These are phyloP conservation scores for Pachypeltis micranthus DNA, from an alignment of 1,140 invertebrate species.

Conservation along the genomic window DNA sequence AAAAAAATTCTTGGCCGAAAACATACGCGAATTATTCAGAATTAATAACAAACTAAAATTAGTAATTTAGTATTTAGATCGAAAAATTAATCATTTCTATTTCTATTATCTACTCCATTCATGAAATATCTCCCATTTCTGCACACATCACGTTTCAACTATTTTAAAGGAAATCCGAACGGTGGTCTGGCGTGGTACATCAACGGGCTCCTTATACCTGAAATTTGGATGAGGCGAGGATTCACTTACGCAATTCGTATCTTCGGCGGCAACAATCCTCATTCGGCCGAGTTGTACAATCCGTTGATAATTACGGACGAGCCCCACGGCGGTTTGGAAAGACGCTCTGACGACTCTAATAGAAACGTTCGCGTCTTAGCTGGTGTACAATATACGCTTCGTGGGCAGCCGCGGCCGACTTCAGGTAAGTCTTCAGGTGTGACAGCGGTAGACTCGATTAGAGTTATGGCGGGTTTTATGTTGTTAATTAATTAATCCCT, in stretches of 20 bases:
- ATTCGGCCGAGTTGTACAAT: conserved; percentile 77
- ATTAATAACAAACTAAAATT: no score
- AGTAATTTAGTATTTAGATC: no score
- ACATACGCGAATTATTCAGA: no score
- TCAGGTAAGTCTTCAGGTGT: no score
- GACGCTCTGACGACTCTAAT: conserved; percentile 55
- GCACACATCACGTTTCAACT: not conserved
- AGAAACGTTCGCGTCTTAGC: conserved; percentile 65
- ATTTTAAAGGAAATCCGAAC: conserved; percentile 40
- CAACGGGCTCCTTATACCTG: conserved; percentile 75
- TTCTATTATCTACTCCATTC: no score
- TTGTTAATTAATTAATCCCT: no score
- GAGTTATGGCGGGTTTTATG: no score
- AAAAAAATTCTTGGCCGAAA: no score
- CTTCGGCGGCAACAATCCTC: conserved; percentile 78
- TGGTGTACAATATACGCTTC: conserved; percentile 68
- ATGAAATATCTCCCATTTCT: not conserved
- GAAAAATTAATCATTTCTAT: no score
- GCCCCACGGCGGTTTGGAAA: conserved; percentile 66
- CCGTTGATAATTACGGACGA: conserved; percentile 85
- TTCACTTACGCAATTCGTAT: conserved; percentile 65
- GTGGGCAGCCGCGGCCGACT: conserved; percentile 62
- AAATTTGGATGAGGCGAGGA: conserved; percentile 74
- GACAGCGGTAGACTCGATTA: no score
- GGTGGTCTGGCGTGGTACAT: conserved; percentile 64